phyloP scores from a whole-genome alignment of 2,888 invertebrate species.

The Rhorus exstirpatorius region DNA sequence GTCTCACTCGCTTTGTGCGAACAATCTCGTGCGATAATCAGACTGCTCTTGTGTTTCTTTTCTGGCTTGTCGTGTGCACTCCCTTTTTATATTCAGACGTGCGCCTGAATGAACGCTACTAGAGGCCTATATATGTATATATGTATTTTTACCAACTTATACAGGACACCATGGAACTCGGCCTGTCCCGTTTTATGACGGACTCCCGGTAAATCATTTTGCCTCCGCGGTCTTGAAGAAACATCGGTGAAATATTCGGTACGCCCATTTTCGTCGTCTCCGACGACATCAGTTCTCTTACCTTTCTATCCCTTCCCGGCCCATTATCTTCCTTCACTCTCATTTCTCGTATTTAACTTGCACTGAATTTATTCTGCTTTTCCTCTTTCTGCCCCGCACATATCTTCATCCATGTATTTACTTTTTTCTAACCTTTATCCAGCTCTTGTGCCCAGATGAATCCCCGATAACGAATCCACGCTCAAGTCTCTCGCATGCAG shows the following conservation, averaged over 20 bases:
- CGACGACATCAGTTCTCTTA: constrained; percentile 74
- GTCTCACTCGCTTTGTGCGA: constrained; percentile 78
- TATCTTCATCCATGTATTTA: constrained; percentile 61
- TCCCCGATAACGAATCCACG: constrained; percentile 78
- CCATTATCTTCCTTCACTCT: constrained; percentile 32
- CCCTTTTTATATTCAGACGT: constrained; percentile 26
- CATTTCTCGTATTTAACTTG: constrained; percentile 33
- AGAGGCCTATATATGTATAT: constrained; percentile 9
- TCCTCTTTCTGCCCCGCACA: constrained; percentile 45
- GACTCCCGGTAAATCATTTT: constrained; percentile 84
- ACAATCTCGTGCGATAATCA: constrained; percentile 85
- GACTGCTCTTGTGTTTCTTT: constrained; percentile 82
- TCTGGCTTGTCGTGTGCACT: constrained; percentile 47
- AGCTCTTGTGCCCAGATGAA: constrained; percentile 74
- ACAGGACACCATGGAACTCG: constrained; percentile 67
- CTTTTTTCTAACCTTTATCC: constrained; percentile 34
- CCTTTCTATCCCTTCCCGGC: constrained; percentile 70
- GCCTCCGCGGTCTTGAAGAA: constrained; percentile 77
- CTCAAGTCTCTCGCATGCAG: not conserved
- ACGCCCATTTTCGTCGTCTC: constrained; percentile 77
- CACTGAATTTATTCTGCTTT: constrained; percentile 31
- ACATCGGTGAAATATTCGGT: constrained; percentile 81
- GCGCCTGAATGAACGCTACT: constrained; percentile 38
- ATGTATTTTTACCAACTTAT: constrained; percentile 5
- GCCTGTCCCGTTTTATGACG: constrained; percentile 82